Evolutionary conservation across 2,797 vertebrate species (phyloP).

Genomic region (Arremon brunneinucha): DNA sequence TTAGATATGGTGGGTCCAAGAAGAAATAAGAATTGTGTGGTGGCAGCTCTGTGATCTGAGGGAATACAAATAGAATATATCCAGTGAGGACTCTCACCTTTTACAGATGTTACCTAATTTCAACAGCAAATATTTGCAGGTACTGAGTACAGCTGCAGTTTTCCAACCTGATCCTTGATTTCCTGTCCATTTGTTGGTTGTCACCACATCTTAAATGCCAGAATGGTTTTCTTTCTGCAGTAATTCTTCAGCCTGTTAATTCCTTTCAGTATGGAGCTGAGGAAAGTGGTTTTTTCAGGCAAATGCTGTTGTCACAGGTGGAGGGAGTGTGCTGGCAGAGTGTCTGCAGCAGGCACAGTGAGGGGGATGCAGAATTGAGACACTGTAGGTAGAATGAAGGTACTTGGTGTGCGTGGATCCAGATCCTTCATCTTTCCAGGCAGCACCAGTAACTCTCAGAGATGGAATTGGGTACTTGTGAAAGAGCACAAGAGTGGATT

Average conservation of each 20-base stretch:
- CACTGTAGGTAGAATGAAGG: background rate
- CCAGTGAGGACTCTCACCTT: background rate
- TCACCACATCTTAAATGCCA: background rate
- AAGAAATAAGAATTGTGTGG: background rate
- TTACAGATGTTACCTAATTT: background rate
- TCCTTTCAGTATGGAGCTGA: background rate
- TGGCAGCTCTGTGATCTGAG: background rate
- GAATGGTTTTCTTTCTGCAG: background rate
- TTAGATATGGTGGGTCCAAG: constrained; percentile 16
- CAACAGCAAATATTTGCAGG: background rate
- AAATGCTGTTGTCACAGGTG: background rate
- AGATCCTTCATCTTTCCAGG: background rate
- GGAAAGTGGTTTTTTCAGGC: background rate
- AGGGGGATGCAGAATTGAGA: background rate
- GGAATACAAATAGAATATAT: background rate
- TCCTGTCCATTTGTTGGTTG: background rate
- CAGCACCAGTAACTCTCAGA: background rate
- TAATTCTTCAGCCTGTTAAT: background rate
- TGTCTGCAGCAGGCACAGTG: background rate
- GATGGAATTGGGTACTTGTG: background rate
- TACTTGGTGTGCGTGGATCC: background rate
- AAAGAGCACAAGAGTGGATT: background rate
- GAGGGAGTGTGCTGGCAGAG: background rate
- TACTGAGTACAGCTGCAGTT: background rate
- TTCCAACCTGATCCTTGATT: background rate